Base-by-base conservation (phyloP, 2,797 vertebrate genomes). In the Amniataba percoides region DNA sequence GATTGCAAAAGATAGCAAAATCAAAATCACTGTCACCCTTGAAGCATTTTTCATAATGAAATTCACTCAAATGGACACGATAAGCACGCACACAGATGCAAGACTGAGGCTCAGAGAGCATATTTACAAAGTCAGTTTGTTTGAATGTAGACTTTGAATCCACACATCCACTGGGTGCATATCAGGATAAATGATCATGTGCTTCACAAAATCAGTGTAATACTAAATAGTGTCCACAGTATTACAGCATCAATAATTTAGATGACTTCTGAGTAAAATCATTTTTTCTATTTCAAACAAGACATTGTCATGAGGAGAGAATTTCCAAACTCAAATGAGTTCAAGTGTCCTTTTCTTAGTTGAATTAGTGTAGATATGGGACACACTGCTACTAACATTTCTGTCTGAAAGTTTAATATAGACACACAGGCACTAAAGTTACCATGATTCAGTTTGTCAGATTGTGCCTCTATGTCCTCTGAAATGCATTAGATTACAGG, bases 111-210 rank as follows among this genome's bases (percentile, higher is more conserved):
- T 82, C 90, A 92, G 65, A 90, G 88, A 84, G 78, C 82, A 90
- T 94, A 81, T 93, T 94, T 93, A 82, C 86, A 82, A 78, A 92
- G 71, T 19, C 15, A 53, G 25, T 94, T 94, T 95, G 90, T 89
- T 91, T 88, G 52, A 77, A 62, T 71, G 46, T 69, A 90, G 89
- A 95, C 95, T 95, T 95, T 95, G 92, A 80, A 88, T 86, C 78
- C 23, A 73, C 74, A 77, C 43, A 80, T n/a, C n/a, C 23, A 78
- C 18, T 9, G 0, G 36, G 73, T 78, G 23, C 59, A 87, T 72
- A 40, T 74, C 19, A 82, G 77, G 55, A 87, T 68, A 85, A 67
- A 71, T 34, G 2, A 23, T 18, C 1, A 1, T 64, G 46, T 63
- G 59, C 61, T 56, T 58, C 23, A 48, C 6, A 71, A 63, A n/a